Conservation (phyloP, 1,140 invertebrate species). For the Drosophila erecta region DNA sequence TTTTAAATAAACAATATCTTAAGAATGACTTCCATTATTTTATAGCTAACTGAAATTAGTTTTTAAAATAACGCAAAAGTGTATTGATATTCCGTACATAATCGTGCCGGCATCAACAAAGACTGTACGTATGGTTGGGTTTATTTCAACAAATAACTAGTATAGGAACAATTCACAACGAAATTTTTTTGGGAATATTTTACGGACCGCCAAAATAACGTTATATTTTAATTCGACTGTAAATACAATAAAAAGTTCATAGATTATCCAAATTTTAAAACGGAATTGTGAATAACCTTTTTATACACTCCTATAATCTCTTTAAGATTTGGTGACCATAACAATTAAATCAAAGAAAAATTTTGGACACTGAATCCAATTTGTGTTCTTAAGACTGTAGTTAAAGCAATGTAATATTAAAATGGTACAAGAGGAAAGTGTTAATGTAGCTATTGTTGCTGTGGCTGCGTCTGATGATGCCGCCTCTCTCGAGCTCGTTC, state of each 20-base stretch:
- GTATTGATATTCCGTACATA: background rate
- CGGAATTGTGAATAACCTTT: background rate
- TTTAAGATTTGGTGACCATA: background rate
- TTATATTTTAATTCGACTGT: no score
- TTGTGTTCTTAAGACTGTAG: background rate
- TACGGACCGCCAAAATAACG: no score
- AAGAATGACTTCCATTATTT: background rate
- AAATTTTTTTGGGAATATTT: background rate
- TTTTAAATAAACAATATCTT: constrained; percentile 3
- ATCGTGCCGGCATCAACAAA: background rate
- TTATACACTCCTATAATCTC: background rate
- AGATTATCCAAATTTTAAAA: background rate
- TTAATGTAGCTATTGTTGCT: constrained; percentile 37
- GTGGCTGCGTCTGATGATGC: constrained; percentile 85
- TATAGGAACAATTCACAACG: constrained; percentile 30
- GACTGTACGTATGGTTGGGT: background rate
- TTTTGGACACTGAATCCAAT: background rate
- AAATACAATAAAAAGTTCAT: background rate
- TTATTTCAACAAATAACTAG: constrained; percentile 10
- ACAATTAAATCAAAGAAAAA: background rate
- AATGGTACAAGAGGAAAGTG: constrained; percentile 3
- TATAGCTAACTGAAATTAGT: background rate
- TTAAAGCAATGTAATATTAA: constrained; percentile 12
- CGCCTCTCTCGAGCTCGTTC: constrained; percentile 89
- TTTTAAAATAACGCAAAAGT: no score